Base-by-base conservation (phyloP, 2,797 vertebrate species). In the Epinephelus coioides region DNA sequence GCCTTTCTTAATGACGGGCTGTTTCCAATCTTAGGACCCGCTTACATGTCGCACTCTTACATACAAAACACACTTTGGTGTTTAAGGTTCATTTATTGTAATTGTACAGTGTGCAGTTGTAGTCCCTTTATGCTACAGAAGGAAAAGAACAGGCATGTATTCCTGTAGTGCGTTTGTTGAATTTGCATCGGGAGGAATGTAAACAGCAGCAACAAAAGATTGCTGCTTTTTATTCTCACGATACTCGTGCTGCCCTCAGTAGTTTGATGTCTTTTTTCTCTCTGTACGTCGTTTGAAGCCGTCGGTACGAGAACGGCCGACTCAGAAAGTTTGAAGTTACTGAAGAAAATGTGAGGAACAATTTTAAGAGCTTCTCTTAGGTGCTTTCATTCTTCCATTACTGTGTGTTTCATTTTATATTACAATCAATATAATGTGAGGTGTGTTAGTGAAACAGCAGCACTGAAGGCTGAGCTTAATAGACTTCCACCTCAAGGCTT, bases 371-470 rank as follows among this genome's bases (percentile, higher is more conserved):
- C 25, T 23, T 56, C 25, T 64, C 68, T 70, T 7, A 38, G 57
- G n/a, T 44, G 23, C 27, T 54, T 56, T 69, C 6, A 19, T 43
- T 56, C 51, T 63, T 69, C 66, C 61, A 62, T 63, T 43, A 27
- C 44, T 63, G 38, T 63, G 30, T 57, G 12, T 70, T 76, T 30
- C 53, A 27, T 75, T 83, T 87, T 70, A 81, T 76, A 55, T 78
- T 56, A 8, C 66, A 72, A 78, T 90, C 87, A 66, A 83, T 84
- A 79, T 62, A 79, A 62, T 51, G 46, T 73, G 77, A 85, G 53
- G 67, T 71, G 66, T 55, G 43, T 65, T 64, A 60, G 77, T 67
- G 70, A 82, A 80, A 64, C 53, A 50, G 79, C 50, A 25, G 71
- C 72, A 71, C 59, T 30, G 62, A 71, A 82, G 64, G 63, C 65